These are phyloP conservation scores for Notodonta ziczac DNA, from an alignment of 2,888 invertebrate genomes.

Conservation along the genomic window DNA sequence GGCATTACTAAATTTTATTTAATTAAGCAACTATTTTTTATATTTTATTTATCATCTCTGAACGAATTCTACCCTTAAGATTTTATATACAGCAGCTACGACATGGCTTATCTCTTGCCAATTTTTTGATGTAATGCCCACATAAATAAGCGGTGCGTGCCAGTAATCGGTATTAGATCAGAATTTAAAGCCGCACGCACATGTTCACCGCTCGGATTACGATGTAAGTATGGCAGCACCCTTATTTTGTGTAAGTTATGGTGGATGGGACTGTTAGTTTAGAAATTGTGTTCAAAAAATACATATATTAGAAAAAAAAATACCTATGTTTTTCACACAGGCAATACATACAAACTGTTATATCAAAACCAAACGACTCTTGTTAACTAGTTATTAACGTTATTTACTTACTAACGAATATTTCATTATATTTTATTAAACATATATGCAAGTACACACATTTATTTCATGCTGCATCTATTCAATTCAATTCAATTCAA, in stretches of 20 bases:
- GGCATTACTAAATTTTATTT: no score
- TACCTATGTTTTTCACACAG: no score
- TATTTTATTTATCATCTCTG: neutral
- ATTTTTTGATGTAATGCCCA: conserved; percentile 39
- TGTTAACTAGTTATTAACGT: no score
- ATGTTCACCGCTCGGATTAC: conserved; percentile 74
- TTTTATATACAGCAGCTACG: neutral
- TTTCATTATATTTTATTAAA: no score
- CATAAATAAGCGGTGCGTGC: conserved; percentile 56
- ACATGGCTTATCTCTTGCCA: conserved; percentile 22
- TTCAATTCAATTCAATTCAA: no score
- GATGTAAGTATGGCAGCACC: conserved; percentile 49
- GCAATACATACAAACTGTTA: no score
- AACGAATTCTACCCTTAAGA: neutral
- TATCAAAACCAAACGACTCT: no score
- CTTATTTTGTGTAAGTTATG: conserved; percentile 50
- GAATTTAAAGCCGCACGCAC: conserved; percentile 78
- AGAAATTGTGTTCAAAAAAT: no score
- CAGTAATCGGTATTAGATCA: conserved; percentile 78
- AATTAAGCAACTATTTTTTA: neutral
- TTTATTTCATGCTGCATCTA: no score
- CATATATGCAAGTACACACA: no score
- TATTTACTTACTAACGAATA: no score
- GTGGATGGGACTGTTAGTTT: neutral
- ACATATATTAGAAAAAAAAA: no score